Percentiles rank a stretch among this genome's conserved stretches.
Evolutionary conservation across 2,888 invertebrate species (phyloP).

Genomic region (Lochmaea crataegi): DNA sequence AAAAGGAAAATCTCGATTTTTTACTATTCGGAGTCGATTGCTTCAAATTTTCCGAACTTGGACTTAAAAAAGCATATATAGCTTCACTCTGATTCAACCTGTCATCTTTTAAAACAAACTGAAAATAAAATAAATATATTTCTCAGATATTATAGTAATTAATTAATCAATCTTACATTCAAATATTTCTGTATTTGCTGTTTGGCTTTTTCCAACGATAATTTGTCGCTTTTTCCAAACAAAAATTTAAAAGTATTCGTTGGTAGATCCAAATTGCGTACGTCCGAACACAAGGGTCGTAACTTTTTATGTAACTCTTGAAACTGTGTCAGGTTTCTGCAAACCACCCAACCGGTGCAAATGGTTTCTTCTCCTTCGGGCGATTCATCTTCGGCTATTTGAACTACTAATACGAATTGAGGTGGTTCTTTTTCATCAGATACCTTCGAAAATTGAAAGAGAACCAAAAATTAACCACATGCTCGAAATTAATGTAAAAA

Average conservation of each 20-base stretch:
- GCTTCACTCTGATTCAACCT: conserved; percentile 89
- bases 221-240: conserved; percentile 85
- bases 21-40: conserved; percentile 82
- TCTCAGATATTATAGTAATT: not conserved
- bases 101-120: conserved; percentile 90
- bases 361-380: conserved; percentile 68
- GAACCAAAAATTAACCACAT: not conserved
- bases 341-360: conserved; percentile 77
- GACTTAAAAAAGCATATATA: conserved; percentile 90
- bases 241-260: conserved; percentile 84
- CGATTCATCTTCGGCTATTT: conserved; percentile 75
- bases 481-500: not conserved
- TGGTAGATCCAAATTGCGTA: conserved; percentile 86
- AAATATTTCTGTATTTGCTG: conserved; percentile 86
- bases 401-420: conserved; percentile 84
- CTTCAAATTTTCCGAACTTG: conserved; percentile 90
- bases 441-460: conserved; percentile 49
- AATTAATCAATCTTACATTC: conserved; percentile 70
- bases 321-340: conserved; percentile 72
- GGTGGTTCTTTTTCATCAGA: conserved; percentile 69
- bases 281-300: conserved; percentile 82
- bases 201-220: conserved; percentile 85
- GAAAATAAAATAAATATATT: conserved; percentile 53
- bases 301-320: conserved; percentile 87
- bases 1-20: conserved; percentile 87